These are phyloP conservation scores for Drosophila nigrodunni DNA, from an alignment of 1,140 invertebrate genomes.

Conservation along the genomic window DNA sequence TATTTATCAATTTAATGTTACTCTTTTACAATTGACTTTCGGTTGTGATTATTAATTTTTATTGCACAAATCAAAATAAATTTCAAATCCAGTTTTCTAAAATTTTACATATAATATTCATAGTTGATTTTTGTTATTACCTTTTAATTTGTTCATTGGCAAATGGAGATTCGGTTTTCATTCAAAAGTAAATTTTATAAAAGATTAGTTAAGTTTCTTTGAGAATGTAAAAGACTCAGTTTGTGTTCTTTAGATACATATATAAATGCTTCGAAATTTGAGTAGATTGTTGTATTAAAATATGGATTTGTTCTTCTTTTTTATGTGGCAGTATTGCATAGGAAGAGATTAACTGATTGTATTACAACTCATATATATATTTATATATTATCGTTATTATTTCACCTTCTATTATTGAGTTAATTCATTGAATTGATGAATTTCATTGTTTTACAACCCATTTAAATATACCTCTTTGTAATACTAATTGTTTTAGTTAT, in stretches of 20 bases:
- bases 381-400: not conserved
- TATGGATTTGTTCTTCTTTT: not conserved
- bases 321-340: slow-evolving; percentile 27
- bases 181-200: slow-evolving; percentile 15
- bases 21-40: slow-evolving; percentile 68
- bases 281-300: slow-evolving; percentile 17
- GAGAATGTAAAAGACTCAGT: slow-evolving; percentile 10
- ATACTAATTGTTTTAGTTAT: slow-evolving; percentile 7
- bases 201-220: slow-evolving; percentile 10
- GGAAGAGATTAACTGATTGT: not conserved
- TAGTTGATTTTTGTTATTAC: not conserved
- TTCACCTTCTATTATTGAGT: slow-evolving; percentile 40
- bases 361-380: slow-evolving; percentile 16
- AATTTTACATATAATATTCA: slow-evolving; percentile 1
- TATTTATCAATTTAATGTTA: slow-evolving; percentile 35
- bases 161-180: slow-evolving; percentile 57
- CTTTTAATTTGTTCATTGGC: slow-evolving; percentile 44
- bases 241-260: slow-evolving; percentile 6
- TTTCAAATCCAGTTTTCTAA: slow-evolving; percentile 13
- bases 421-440: slow-evolving; percentile 15
- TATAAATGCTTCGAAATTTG: slow-evolving; percentile 23
- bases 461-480: slow-evolving; percentile 18
- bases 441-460: slow-evolving; percentile 31
- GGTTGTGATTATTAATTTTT: slow-evolving; percentile 16
- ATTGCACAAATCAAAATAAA: slow-evolving; percentile 12